Conservation (phyloP, 2,113 vertebrate species). For the Gallinago jamesoni region DNA sequence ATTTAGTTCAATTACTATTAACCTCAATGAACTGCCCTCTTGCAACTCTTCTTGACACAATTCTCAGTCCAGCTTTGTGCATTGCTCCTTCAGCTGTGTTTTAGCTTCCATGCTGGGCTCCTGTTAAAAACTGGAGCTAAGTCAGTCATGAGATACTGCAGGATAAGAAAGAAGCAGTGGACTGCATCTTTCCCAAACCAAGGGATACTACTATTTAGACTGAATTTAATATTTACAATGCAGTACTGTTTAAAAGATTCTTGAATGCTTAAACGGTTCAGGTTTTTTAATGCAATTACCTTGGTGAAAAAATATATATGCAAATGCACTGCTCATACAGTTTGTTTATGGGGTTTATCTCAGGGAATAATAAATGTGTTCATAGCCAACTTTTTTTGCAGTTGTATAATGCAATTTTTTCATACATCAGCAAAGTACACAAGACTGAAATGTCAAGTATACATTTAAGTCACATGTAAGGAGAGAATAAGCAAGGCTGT, state of each 20-base stretch:
- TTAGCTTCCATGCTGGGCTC: not conserved
- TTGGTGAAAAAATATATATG: not conserved
- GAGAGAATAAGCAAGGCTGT: not conserved
- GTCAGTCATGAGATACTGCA: not conserved
- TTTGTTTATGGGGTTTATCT: not conserved
- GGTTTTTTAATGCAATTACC: not conserved
- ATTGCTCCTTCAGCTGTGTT: not conserved
- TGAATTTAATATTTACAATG: not conserved
- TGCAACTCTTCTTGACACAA: not conserved
- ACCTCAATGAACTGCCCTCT: not conserved
- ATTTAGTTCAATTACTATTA: not conserved
- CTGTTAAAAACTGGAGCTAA: not conserved
- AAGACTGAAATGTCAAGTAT: slow-evolving; percentile 31
- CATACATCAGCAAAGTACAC: slow-evolving; percentile 6
- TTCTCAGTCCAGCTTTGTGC: not conserved
- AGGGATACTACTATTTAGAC: not conserved
- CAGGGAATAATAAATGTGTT: not conserved
- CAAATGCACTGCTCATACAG: not conserved
- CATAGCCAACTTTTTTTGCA: slow-evolving; percentile 11
- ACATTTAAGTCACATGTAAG: not conserved
- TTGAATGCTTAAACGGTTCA: not conserved
- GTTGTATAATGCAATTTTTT: slow-evolving; percentile 12
- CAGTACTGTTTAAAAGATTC: not conserved
- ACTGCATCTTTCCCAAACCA: not conserved
- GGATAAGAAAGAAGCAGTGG: not conserved